These are phyloP conservation scores for Trachymyrmex cornetzi DNA, from an alignment of 1,140 invertebrate species.

Conservation along the genomic window DNA sequence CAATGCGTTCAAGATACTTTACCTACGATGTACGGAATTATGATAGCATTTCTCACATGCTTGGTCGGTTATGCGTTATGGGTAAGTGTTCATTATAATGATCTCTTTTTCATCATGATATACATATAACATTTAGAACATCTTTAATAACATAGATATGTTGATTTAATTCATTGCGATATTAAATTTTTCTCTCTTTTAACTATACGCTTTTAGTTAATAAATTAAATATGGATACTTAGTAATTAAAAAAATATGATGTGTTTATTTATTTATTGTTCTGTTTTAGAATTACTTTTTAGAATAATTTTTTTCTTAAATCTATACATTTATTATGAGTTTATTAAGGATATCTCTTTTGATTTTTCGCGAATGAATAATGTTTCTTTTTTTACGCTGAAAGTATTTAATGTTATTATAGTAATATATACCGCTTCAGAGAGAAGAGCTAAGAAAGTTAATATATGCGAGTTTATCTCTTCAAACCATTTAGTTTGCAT, in stretches of 20 bases:
- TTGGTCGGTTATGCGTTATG: conserved; percentile 84
- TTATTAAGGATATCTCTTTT: not conserved
- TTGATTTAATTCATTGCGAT: not conserved
- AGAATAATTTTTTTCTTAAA: not conserved
- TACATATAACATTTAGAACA: not conserved
- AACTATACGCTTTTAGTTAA: not conserved
- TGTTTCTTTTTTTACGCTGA: not conserved
- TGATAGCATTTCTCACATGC: conserved; percentile 84
- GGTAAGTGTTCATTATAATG: conserved; percentile 78
- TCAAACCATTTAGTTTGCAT: conserved; percentile 50
- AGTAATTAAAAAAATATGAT: not conserved
- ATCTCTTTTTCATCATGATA: not conserved
- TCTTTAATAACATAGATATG: not conserved
- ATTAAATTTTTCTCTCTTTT: not conserved
- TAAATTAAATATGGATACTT: not conserved
- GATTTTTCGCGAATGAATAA: not conserved
- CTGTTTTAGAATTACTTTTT: not conserved
- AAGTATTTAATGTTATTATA: not conserved
- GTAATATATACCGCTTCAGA: not conserved
- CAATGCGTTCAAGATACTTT: conserved; percentile 78
- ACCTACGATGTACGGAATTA: conserved; percentile 83
- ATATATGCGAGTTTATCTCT: conserved; percentile 39
- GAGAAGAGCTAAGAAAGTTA: not conserved
- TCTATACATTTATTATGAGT: not conserved
- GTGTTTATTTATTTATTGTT: not conserved